Evolutionary conservation across 2,113 vertebrate species (phyloP), one percentile per base, ranked within the genome.

Genomic region (Scomber colias): DNA sequence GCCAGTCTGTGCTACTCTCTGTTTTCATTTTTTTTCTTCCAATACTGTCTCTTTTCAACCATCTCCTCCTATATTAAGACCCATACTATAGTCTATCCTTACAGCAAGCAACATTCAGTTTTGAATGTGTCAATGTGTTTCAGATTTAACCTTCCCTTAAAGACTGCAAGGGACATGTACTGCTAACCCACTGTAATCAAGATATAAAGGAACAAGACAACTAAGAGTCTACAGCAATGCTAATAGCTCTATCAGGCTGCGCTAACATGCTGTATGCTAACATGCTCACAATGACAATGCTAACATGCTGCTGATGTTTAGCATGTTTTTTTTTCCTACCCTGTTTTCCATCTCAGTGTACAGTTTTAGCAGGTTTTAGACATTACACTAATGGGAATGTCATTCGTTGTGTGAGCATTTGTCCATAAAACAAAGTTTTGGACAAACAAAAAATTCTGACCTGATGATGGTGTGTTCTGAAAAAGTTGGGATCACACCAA

Each of bases 1-100:
- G 87, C 73, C 85, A 80, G 84, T 84, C 90, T 66, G 74, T 76
- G 63, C 80, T 80, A 21, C 75, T 68, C 83, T 73, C 81, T 16
- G 30, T 54, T 83, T 78, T 55, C 24, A 27, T 30, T 62, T 55
- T 54, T 78, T 51, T 64, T 48, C 30, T 35, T 30, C 12, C 55
- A 50, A 49, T 77, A 10, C 3, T 46, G 51, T 65, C 51, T 55
- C 51, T 71, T 40, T 61, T 9, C 66, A 27, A 53, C 11, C 11
- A 0, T 59, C 49, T 45, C 24, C 46, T 79, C 16, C 14, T 45
- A 49, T 45, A 49, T 51, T 30, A 75, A 56, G 50, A 45, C 30
- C 5, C 35, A 19, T 2, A 61, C 17, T 9, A 9, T 40, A 2
- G 9, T 40, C 35, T 40, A 40, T 11, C 16, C 7, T 59, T 59